phyloP scores from a whole-genome alignment of 2,113 vertebrate genomes.

The Leptocoma aspasia region DNA sequence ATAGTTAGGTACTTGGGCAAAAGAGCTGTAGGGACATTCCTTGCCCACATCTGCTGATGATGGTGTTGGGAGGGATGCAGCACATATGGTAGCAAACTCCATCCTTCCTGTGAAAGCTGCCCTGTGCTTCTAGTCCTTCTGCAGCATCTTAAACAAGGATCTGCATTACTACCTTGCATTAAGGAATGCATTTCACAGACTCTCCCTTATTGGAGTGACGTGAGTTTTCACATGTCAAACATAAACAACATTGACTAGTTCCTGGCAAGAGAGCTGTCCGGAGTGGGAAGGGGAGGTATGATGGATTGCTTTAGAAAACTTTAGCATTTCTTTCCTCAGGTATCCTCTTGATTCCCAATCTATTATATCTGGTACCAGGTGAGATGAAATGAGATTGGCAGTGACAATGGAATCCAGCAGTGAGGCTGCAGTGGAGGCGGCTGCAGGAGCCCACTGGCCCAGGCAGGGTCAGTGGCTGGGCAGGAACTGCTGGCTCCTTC shows the following conservation, averaged over 20 bases:
- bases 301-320: neutral
- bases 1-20: neutral
- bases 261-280: neutral
- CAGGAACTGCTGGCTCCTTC: neutral
- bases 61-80: neutral
- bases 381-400: neutral
- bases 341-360: neutral
- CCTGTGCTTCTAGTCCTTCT: neutral
- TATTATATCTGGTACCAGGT: neutral
- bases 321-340: neutral
- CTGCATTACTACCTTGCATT: neutral
- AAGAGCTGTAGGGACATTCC: neutral
- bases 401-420: neutral
- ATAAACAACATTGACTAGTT: neutral
- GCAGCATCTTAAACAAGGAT: neutral
- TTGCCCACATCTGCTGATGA: neutral
- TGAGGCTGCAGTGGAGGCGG: neutral
- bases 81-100: neutral
- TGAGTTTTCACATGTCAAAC: neutral
- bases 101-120: neutral
- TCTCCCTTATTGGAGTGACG: neutral
- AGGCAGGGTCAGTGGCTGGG: neutral
- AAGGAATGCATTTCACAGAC: neutral
- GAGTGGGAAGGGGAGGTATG: rapidly evolving
- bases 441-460: neutral